Base-by-base conservation (phyloP, 2,113 vertebrate species). In the Neofelis nebulosa region DNA sequence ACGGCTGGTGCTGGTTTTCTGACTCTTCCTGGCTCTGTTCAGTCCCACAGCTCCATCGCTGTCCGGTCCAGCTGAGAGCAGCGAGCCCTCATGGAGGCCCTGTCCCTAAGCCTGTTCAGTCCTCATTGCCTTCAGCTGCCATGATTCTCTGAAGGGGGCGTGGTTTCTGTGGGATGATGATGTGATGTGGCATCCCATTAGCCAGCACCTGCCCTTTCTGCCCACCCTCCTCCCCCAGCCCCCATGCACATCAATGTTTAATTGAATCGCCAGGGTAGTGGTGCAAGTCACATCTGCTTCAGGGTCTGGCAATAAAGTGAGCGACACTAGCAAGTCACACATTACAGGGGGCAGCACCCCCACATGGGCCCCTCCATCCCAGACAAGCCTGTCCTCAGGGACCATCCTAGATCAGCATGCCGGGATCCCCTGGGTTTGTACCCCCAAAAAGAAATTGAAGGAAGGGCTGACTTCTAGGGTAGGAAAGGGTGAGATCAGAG, bases 201-300 rank as follows among this genome's bases (percentile, higher is more conserved):
- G 95, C 92, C 85, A 33, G 69, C 69, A 85, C 83, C 94, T 95
- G 92, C 90, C 92, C 99, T 99, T 98, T 97, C 98, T 98, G 97
- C 97, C 97, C 98, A 98, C 98, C 98, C 98, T 98, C 98, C 21
- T 98, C 98, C 98, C 98, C 98, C 98, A 97, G 98, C 98, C 98
- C 98, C 98, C 97, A 95, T 94, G 1, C 79, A 98, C 99, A 99
- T 99, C 99, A 99, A 99, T 99, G 99, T 99, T 99, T 99, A 98
- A 99, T 99, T 99, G 99, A 99, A 99, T 99, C 99, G 99, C 99
- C 98, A 98, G 99, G 99, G 99, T 99, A 99, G 99, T 99, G 98
- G 99, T 98, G 98, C 98, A 98, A 99, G 99, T 99, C 99, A 99
- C 99, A 99, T 99, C 99, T 99, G 99, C 99, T 99, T 99, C 99